Conservation (phyloP, 2,797 vertebrate genomes). For the Cossypha polioptera region DNA sequence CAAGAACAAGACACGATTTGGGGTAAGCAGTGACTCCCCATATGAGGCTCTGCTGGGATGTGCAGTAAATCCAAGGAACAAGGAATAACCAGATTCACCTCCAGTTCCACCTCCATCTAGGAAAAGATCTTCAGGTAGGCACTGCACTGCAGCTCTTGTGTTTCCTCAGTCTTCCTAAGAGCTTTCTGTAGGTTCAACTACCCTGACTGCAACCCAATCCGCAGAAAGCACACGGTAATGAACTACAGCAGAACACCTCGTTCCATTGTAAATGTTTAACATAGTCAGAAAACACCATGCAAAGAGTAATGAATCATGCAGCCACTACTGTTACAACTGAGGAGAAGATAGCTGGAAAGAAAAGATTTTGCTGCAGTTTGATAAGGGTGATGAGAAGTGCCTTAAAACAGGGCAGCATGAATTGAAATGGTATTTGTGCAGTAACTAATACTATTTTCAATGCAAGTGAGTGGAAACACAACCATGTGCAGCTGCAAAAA, state of each 20-base stretch:
- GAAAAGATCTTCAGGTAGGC: background rate
- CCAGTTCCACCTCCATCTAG: background rate
- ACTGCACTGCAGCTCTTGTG: background rate
- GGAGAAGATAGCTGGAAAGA: background rate
- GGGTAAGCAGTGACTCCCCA: background rate
- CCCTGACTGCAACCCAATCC: background rate
- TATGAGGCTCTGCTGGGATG: background rate
- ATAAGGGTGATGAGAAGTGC: background rate
- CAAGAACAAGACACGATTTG: rapidly evolving
- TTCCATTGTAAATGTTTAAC: background rate
- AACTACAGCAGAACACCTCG: background rate
- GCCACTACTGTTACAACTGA: background rate
- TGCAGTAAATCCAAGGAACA: background rate
- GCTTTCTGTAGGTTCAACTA: background rate
- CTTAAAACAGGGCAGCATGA: background rate
- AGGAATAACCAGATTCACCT: background rate
- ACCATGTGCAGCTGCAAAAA: background rate
- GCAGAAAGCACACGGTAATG: background rate
- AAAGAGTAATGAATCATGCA: background rate
- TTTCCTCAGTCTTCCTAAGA: background rate
- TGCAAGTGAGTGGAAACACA: background rate
- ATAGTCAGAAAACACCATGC: background rate
- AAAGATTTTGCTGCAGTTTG: background rate
- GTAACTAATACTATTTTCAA: background rate
- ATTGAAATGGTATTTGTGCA: background rate